phyloP scores from a whole-genome alignment of 2,888 invertebrate genomes.

The Thymelicus sylvestris region DNA sequence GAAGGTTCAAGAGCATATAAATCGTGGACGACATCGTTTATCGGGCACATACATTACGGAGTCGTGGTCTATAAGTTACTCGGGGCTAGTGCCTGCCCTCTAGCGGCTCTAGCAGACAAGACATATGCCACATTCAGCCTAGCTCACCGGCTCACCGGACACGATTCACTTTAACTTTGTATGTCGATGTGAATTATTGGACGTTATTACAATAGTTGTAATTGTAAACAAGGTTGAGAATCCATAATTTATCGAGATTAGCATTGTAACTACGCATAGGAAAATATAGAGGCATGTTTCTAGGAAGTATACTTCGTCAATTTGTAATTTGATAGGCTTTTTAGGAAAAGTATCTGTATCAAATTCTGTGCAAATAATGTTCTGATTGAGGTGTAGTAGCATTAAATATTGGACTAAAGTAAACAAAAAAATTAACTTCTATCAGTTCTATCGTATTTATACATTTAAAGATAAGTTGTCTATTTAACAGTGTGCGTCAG shows the following conservation, averaged over 20 bases:
- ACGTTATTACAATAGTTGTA: conserved; percentile 5
- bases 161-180: conserved; percentile 21
- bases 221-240: not conserved
- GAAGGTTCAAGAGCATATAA: conserved; percentile 52
- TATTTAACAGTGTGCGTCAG: conserved; percentile 1
- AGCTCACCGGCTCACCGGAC: conserved; percentile 11
- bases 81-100: conserved; percentile 39
- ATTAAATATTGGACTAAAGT: no score
- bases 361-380: no score
- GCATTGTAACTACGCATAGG: not conserved
- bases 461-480: no score
- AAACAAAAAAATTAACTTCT: no score
- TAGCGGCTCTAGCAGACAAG: conserved; percentile 44
- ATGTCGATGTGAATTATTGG: conserved; percentile 25
- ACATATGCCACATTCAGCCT: conserved; percentile 45
- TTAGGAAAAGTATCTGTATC: no score
- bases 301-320: no score
- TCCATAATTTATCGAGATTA: not conserved
- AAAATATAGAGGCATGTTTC: no score
- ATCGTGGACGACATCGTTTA: conserved; percentile 53
- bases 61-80: conserved; percentile 55
- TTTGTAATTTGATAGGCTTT: no score
- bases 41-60: conserved; percentile 50
- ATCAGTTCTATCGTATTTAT: no score
- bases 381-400: no score